Percentiles rank a stretch among this genome's conserved stretches.
Evolutionary conservation across 2,113 vertebrate species (phyloP).

Genomic region (Ploceus nigricollis): DNA sequence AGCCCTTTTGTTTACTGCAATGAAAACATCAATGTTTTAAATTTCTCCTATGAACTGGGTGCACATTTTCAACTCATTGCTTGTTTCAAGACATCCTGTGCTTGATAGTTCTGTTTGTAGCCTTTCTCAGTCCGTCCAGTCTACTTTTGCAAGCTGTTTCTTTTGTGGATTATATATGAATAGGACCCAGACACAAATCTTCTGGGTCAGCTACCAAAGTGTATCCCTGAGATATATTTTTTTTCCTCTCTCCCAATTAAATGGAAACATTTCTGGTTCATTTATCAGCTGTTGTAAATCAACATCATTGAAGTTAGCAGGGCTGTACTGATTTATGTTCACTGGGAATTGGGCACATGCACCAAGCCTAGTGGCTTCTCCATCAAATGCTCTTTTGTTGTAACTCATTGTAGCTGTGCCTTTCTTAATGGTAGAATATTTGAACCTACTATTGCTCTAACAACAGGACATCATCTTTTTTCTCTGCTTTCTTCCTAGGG

Average conservation of each 20-base stretch:
- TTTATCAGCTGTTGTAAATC: neutral
- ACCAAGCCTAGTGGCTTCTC: neutral
- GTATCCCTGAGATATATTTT: neutral
- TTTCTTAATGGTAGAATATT: neutral
- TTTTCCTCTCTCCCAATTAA: neutral
- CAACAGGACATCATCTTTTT: neutral
- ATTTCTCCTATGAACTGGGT: slow-evolving; percentile 15
- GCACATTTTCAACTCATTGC: neutral
- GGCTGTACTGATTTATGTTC: neutral
- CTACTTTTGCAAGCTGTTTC: neutral
- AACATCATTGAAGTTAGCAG: neutral
- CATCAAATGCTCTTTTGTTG: neutral
- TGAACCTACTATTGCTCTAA: neutral
- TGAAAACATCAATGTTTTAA: neutral
- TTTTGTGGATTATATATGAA: neutral
- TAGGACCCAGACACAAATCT: neutral
- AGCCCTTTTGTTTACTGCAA: neutral
- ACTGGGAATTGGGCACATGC: neutral
- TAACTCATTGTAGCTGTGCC: neutral
- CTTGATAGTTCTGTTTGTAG: neutral
- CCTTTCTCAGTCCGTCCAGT: neutral
- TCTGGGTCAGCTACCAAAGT: neutral
- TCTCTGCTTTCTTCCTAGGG: neutral
- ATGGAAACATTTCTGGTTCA: neutral
- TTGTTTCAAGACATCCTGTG: neutral